phyloP scores from a whole-genome alignment of 2,113 vertebrate species.

The Gavia stellata region DNA sequence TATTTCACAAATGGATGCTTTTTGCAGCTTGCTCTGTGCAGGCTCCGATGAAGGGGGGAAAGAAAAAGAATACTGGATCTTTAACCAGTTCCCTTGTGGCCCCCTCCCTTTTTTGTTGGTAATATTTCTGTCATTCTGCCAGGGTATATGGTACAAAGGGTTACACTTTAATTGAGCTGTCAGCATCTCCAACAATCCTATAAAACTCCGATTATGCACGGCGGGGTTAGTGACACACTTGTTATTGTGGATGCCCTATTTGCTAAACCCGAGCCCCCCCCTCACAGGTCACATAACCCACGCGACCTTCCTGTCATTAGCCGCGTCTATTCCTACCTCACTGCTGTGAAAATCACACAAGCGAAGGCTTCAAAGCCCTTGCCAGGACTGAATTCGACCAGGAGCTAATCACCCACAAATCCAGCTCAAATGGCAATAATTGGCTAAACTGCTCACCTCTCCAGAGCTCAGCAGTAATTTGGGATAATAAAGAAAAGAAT shows the following conservation, averaged over 20 bases:
- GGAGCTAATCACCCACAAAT: conserved; percentile 88
- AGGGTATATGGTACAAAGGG: conserved; percentile 72
- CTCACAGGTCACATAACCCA: conserved; percentile 77
- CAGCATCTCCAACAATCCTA: conserved; percentile 75
- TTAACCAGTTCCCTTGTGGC: conserved; percentile 68
- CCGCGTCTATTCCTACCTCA: conserved; percentile 77
- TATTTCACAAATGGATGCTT: conserved; percentile 49
- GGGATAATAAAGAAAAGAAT: conserved; percentile 83
- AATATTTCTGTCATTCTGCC: conserved; percentile 75
- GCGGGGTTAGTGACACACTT: conserved; percentile 79
- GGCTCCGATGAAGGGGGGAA: neutral
- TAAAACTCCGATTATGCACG: conserved; percentile 80
- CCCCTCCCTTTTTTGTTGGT: conserved; percentile 68
- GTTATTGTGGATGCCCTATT: conserved; percentile 82
- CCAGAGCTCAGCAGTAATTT: conserved; percentile 87
- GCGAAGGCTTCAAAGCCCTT: conserved; percentile 77
- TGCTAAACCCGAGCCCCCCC: conserved; percentile 71
- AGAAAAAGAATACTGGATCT: conserved; percentile 55
- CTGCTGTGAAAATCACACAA: conserved; percentile 83
- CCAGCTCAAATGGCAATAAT: conserved; percentile 87
- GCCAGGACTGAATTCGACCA: conserved; percentile 80
- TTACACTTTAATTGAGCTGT: conserved; percentile 83
- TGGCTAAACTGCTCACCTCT: conserved; percentile 86
- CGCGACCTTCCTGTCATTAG: conserved; percentile 84
- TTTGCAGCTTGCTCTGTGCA: conserved; percentile 24